Evolutionary conservation across 2,797 vertebrate genomes (phyloP).

Genomic region (Euthynnus affinis): DNA sequence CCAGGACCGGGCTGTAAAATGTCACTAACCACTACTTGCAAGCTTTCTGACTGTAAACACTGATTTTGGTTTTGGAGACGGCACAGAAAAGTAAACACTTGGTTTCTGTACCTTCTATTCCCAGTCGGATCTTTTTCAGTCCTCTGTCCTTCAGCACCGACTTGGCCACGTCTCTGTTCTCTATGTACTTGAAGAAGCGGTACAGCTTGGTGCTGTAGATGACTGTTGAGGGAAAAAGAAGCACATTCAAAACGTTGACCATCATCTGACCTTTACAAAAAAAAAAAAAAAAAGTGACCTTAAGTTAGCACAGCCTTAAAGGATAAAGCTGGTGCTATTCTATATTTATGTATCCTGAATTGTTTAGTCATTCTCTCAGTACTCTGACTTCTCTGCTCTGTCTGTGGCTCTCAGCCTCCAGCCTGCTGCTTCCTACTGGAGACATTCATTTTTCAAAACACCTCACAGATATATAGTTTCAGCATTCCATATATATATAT

Average conservation of each 20-base stretch:
- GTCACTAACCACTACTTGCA: background rate
- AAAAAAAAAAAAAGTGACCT: background rate
- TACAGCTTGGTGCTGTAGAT: conserved; percentile 99
- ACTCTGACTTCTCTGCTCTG: background rate
- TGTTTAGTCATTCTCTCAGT: no score
- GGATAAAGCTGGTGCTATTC: no score
- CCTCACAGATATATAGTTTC: background rate
- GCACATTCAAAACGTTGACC: background rate
- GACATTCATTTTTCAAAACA: background rate
- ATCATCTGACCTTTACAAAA: no score
- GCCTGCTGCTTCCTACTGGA: background rate
- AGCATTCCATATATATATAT: no score
- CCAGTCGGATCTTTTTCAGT: conserved; percentile 97
- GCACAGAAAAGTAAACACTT: background rate
- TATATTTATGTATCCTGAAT: no score
- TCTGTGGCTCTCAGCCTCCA: no score
- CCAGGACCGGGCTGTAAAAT: no score
- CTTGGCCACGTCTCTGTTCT: conserved; percentile 98
- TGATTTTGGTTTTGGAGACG: background rate
- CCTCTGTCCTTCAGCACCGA: conserved; percentile 96
- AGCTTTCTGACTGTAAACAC: no score
- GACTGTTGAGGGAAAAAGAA: conserved; percentile 83
- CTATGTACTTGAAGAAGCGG: conserved; percentile 99
- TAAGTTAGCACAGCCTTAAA: background rate
- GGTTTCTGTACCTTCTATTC: conserved; percentile 93